These are phyloP conservation scores for Caenorhabditis wallacei DNA, from an alignment of 2,888 invertebrate species.

Conservation along the genomic window DNA sequence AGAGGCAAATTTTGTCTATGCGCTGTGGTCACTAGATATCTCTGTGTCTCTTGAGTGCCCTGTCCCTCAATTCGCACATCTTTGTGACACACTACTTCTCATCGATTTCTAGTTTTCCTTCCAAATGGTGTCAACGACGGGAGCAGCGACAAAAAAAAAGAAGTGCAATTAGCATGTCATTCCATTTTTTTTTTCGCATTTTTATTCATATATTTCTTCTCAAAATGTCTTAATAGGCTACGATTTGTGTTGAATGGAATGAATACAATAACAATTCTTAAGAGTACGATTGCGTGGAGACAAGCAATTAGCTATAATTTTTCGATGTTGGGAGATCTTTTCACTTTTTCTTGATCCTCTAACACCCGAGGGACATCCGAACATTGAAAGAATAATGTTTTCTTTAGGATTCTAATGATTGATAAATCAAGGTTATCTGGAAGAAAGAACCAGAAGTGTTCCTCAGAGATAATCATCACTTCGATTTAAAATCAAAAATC, in stretches of 20 bases:
- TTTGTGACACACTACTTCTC: constrained; percentile 64
- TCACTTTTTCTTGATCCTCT: not conserved
- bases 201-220: constrained; percentile 5
- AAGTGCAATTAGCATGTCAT: constrained; percentile 26
- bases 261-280: not conserved
- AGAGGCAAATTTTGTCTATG: constrained; percentile 54
- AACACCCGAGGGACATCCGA: not conserved
- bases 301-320: constrained; percentile 8
- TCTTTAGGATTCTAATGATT: no score
- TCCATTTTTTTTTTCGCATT: not conserved
- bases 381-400: not conserved
- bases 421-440: not conserved
- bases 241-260: not conserved
- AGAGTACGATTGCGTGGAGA: constrained; percentile 4
- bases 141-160: not conserved
- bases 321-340: not conserved
- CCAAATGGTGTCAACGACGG: constrained; percentile 57
- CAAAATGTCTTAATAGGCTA: not conserved
- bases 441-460: constrained; percentile 12
- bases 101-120: constrained; percentile 63
- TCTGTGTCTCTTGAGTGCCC: constrained; percentile 61
- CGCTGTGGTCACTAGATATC: constrained; percentile 52
- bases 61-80: constrained; percentile 61
- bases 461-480: not conserved
- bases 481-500: constrained; percentile 24